phyloP scores from a whole-genome alignment of 2,888 invertebrate species.

The Heliconius sara region DNA sequence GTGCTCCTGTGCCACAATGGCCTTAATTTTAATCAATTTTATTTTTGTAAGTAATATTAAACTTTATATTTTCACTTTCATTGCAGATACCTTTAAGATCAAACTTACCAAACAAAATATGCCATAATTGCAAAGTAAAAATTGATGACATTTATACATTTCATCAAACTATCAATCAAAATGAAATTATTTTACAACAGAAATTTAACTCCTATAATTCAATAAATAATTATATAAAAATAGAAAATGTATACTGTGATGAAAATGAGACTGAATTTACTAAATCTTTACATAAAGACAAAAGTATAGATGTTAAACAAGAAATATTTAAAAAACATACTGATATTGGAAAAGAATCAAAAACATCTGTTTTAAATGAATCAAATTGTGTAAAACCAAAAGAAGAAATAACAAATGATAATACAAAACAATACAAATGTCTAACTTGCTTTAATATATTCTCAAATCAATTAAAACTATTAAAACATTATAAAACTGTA shows the following conservation, averaged over 20 bases:
- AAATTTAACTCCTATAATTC: constrained; percentile 37
- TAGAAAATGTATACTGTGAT: constrained; percentile 23
- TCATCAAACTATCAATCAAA: constrained; percentile 53
- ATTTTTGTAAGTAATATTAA: neutral
- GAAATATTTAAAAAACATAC: constrained; percentile 21
- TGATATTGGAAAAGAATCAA: constrained; percentile 3
- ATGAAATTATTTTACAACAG: constrained; percentile 55
- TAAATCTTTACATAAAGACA: constrained; percentile 22
- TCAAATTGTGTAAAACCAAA: constrained; percentile 1
- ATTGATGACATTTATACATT: constrained; percentile 57
- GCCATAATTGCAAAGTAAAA: constrained; percentile 56
- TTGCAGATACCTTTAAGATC: constrained; percentile 59
- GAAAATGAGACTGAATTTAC: constrained; percentile 18
- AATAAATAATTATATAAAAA: constrained; percentile 13
- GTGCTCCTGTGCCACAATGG: no score
- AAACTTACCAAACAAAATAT: constrained; percentile 58
- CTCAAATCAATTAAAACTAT: constrained; percentile 37
- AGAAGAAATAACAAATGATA: constrained; percentile 11
- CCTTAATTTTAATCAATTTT: no score
- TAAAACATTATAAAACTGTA: constrained; percentile 40
- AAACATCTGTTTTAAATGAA: neutral
- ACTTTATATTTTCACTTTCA: constrained; percentile 24
- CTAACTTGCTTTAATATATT: constrained; percentile 42
- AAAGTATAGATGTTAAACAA: constrained; percentile 13
- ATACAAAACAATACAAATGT: constrained; percentile 34